These are phyloP conservation scores for Lophotis ruficrista DNA, from an alignment of 2,113 vertebrate species.

Conservation along the genomic window DNA sequence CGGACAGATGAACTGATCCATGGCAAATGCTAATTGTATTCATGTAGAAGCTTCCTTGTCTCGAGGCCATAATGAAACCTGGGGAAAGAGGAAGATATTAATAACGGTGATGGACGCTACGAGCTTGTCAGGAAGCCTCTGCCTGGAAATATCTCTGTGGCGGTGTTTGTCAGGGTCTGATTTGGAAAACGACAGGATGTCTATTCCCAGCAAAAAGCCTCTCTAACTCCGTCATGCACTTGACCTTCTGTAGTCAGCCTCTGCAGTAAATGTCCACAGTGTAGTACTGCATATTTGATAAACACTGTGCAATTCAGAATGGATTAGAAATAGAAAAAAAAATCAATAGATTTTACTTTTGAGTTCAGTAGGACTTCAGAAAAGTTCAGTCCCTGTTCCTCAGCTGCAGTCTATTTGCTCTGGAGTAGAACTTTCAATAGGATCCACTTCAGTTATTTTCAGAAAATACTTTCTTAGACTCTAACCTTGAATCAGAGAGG, in stretches of 20 bases:
- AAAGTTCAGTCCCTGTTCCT: neutral
- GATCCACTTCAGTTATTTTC: neutral
- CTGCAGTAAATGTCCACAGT: neutral
- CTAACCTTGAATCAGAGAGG: neutral
- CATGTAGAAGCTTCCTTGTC: neutral
- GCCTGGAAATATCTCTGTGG: neutral
- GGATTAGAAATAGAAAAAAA: neutral
- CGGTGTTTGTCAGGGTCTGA: neutral
- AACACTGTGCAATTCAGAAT: neutral
- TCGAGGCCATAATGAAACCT: neutral
- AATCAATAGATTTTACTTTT: neutral
- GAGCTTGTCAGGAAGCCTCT: neutral
- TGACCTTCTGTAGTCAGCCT: neutral
- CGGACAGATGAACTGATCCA: neutral
- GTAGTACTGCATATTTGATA: neutral
- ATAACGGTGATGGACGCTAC: neutral
- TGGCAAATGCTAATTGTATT: neutral
- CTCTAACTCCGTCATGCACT: neutral
- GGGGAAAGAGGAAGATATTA: neutral
- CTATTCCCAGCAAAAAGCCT: neutral
- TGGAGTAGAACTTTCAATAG: neutral
- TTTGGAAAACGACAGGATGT: neutral
- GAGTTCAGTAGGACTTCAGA: neutral
- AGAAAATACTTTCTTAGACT: neutral
- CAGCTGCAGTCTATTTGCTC: neutral